These are phyloP conservation scores for Ficedula albicollis DNA, from an alignment of 2,797 vertebrate genomes.

Conservation along the genomic window DNA sequence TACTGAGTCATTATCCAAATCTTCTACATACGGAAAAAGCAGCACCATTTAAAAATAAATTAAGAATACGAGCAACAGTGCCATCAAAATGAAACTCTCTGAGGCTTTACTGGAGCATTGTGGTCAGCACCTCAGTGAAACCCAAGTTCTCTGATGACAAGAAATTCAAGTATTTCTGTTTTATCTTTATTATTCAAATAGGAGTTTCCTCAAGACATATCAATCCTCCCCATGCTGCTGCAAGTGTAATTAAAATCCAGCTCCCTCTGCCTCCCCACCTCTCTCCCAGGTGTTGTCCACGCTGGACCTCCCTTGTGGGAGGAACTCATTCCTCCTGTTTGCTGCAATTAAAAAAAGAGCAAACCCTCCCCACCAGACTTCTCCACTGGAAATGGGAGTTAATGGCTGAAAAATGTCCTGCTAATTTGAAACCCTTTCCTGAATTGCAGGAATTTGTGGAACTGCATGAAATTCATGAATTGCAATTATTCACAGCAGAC, in stretches of 20 bases:
- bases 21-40: neutral
- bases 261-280: neutral
- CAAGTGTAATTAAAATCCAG: neutral
- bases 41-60: constrained; percentile 44
- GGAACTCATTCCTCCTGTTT: neutral
- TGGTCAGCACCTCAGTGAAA: neutral
- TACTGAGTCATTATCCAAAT: constrained; percentile 59
- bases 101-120: neutral
- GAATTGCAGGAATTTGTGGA: neutral
- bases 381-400: neutral
- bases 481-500: constrained; percentile 33
- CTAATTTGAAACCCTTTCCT: neutral
- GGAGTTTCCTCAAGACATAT: neutral
- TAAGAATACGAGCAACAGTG: neutral
- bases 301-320: neutral
- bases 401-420: neutral
- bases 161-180: neutral
- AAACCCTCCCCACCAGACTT: neutral
- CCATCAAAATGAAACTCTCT: neutral
- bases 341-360: neutral
- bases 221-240: neutral
- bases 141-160: neutral
- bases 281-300: neutral
- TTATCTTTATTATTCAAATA: neutral
- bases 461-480: neutral